Base-by-base conservation (phyloP, 2,888 invertebrate genomes). In the Patella pellucida region DNA sequence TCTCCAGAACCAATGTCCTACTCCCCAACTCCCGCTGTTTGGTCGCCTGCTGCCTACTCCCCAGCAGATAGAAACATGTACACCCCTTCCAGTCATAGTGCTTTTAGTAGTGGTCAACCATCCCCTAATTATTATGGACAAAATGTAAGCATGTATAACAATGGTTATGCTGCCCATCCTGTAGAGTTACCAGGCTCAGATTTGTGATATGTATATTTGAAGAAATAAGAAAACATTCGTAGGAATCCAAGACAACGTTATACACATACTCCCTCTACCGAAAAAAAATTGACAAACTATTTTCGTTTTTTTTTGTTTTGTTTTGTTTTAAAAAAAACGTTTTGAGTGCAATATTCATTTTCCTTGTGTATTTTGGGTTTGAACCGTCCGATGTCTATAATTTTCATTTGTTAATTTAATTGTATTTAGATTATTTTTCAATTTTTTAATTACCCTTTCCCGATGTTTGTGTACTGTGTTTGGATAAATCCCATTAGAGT, bases 191-290 rank as follows among this genome's bases (percentile, higher is more conserved):
- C 74, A 16, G 74, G 74, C 50, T 69, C 74, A 11, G 74, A 74
- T 62, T 74, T 74, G 74, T 74, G 74, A 74, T 74, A 62, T n/a
- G 70, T 62, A 51, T 50, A 27, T 11, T 54, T 69, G 56, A 16
- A 62, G 31, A 56, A 16, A 56, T 62, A 14, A 62, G 23, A 62
- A 19, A 56, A 62, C 62, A 62, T 62, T 62, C 62, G 62, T 62
- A 62, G 62, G 23, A 62, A 62, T 12, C 62, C 62, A 19, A 23
- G 15, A 62, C 3, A 41, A 9, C 41, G 41, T 41, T 41, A 41
- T 41, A 41, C 41, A 41, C 41, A 41, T 41, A 41, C 41, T 5
- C 41, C 41, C 41, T 41, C 41, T 41, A 41, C 19, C 19, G 62
- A 62, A 62, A 62, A 11, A 62, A 23, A 23, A 19, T 19, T 23